Percentiles rank a stretch among this genome's conserved stretches.
These are phyloP conservation scores for Ataeniobius toweri DNA, from an alignment of 2,797 vertebrate species.

Conservation along the genomic window DNA sequence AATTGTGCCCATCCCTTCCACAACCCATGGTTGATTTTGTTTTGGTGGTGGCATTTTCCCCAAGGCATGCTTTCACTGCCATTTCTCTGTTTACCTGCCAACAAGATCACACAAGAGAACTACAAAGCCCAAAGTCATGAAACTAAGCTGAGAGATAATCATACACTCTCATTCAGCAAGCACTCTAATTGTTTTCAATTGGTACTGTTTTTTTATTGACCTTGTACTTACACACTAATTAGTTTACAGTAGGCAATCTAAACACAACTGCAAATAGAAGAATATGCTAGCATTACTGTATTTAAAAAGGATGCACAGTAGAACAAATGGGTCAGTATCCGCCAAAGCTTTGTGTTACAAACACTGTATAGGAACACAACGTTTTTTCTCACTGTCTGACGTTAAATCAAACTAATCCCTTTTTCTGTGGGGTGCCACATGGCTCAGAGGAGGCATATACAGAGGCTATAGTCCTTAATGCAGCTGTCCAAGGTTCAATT, in stretches of 20 bases:
- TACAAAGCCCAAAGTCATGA: neutral
- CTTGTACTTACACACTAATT: neutral
- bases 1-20: constrained; percentile 5
- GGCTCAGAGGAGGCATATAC: neutral
- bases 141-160: neutral
- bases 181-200: neutral
- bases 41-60: neutral
- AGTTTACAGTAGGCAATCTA: constrained; percentile 1
- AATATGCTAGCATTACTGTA: neutral
- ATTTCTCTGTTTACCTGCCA: constrained; percentile 7
- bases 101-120: constrained; percentile 7
- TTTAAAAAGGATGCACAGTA: constrained; percentile 11
- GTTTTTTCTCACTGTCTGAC: neutral
- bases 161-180: neutral
- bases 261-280: neutral
- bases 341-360: neutral
- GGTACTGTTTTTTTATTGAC: neutral
- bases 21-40: neutral
- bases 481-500: neutral
- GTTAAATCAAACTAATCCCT: neutral
- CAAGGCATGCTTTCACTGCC: constrained; percentile 1
- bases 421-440: neutral
- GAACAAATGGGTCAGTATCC: neutral
- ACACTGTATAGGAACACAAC: neutral
- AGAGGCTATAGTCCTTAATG: neutral